phyloP scores from a whole-genome alignment of 2,113 vertebrate genomes.

The Numida meleagris region DNA sequence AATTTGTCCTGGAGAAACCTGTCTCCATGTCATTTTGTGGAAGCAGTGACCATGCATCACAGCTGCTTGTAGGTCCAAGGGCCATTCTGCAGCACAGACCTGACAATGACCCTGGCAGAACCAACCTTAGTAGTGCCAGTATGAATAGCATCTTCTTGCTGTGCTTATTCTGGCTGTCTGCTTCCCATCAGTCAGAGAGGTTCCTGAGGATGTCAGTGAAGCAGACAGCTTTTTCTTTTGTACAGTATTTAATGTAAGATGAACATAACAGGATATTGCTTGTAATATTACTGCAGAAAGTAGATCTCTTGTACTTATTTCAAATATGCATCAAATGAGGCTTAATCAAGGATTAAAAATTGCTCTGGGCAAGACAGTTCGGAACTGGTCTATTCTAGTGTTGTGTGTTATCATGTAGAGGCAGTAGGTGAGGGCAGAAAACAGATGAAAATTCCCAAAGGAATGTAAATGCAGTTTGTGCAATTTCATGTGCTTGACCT shows the following conservation, averaged over 20 bases:
- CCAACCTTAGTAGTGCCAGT: neutral
- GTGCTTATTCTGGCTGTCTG: neutral
- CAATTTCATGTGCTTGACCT: neutral
- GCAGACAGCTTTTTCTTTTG: neutral
- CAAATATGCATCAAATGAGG: neutral
- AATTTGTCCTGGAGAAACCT: neutral
- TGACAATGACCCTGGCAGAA: neutral
- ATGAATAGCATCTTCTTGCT: neutral
- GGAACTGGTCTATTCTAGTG: neutral
- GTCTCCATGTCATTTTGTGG: neutral
- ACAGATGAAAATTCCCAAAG: neutral
- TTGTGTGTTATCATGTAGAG: neutral
- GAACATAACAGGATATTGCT: neutral
- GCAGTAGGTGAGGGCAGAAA: neutral
- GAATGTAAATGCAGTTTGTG: neutral
- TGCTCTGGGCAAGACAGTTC: neutral
- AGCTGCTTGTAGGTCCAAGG: neutral
- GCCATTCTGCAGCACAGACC: neutral
- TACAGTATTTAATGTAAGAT: neutral
- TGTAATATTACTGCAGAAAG: neutral
- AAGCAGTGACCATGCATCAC: neutral
- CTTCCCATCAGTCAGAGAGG: constrained; percentile 1
- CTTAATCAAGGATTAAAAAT: neutral
- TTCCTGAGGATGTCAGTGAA: constrained; percentile 19
- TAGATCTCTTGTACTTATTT: neutral